Conservation (phyloP, 30 jellyfish, hydroid and myxozoan genomes). For the Aurelia coerulea region DNA sequence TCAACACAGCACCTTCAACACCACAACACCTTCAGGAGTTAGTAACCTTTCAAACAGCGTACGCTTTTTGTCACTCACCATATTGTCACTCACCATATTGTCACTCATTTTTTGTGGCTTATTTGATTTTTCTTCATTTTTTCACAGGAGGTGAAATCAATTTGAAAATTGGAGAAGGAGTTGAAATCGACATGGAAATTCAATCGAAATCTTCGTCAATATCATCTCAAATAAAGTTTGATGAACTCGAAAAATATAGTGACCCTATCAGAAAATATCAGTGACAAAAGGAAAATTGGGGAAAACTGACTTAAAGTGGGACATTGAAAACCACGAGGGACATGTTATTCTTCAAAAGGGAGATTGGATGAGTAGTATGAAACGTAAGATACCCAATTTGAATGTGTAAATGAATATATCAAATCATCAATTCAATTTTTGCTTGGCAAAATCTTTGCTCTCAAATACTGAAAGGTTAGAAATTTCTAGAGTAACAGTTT, state of each 20-base stretch:
- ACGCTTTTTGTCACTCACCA: no score
- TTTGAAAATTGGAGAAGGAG: constrained; percentile 33
- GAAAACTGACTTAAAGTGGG: background rate
- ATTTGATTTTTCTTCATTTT: background rate
- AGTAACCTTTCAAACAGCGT: no score
- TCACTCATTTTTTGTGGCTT: no score
- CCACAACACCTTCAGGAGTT: no score
- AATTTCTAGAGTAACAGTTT: no score
- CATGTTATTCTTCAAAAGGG: constrained; percentile 40
- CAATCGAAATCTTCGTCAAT: constrained; percentile 57
- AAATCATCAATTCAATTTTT: no score
- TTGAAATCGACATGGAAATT: constrained; percentile 29
- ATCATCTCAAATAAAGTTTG: constrained; percentile 44
- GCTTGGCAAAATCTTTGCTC: no score
- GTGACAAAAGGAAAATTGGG: constrained; percentile 56
- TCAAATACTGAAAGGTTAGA: no score
- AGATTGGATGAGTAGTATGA: constrained; percentile 57
- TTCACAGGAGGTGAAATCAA: constrained; percentile 30
- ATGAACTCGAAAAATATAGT: constrained; percentile 36
- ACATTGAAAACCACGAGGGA: constrained; percentile 44
- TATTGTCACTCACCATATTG: no score
- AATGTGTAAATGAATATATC: background rate
- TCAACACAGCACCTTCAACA: no score
- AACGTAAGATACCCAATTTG: constrained; percentile 11
- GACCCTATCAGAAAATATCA: constrained; percentile 48